Base-by-base conservation (phyloP, 2,888 invertebrate species). In the Pammene aurita region DNA sequence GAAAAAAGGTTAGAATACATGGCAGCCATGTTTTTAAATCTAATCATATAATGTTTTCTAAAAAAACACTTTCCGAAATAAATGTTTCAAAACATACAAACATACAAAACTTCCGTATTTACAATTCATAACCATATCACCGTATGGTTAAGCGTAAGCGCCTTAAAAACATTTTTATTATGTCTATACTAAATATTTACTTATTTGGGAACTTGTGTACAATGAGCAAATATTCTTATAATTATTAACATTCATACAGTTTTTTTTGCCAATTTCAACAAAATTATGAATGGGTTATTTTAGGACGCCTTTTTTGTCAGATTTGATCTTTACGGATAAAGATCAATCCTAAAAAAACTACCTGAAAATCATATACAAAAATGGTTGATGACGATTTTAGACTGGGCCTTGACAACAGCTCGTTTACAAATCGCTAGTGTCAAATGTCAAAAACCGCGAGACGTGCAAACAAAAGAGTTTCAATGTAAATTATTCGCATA, bases 151-250 rank as follows among this genome's bases (percentile, higher is more conserved):
- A 56, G 16, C 41, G 16, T 18, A 18, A 50, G 18, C 16, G 57
- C 42, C 7, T n/a, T 50, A 50, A 50, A 16, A 16, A 57, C 18
- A 10, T 57, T 42, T 16, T 18, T 13, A 26, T 7, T 42, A 13
- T 57, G 7, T 16, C 44, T 44, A 42, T n/a, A 10, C 26, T 58
- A 54, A n/a, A n/a, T 11, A 10, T 60, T 14, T n/a, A 44, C 14
- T 48, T 35, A 26, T 34, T 14, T 48, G 34, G 58, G 58, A 57
- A 46, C 58, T 48, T 16, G 46, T 48, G 48, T 58, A 48, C 16
- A 58, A 46, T 60, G 60, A 60, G 60, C 60, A 60, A 60, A 26
- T 60, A 48, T 60, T 44, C 34, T 58, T 46, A 60, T 14, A 5
- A 14, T 1, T 48, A 48, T 11, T 2, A 11, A 34, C 46, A 48